A percentile compares a stretch with the other conserved stretches of the same genome.
These are phyloP conservation scores for Cuculus canorus DNA, from an alignment of 2,797 vertebrate species.

Conservation along the genomic window DNA sequence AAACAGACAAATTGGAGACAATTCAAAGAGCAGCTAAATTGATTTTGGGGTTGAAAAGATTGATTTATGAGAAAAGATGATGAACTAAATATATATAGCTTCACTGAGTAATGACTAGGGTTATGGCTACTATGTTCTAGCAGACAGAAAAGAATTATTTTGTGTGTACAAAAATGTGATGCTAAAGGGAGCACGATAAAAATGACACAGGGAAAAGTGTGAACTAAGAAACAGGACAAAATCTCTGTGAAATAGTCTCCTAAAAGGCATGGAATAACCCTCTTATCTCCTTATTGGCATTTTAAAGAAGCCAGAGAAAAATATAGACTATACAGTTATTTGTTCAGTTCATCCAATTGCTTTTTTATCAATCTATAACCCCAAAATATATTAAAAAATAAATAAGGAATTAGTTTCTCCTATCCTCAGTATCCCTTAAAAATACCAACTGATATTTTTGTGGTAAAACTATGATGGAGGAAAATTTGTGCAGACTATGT, in stretches of 20 bases:
- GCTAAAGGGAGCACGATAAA: not conserved
- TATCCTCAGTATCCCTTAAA: not conserved
- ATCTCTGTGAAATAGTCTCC: conserved; percentile 52
- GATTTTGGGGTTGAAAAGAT: conserved; percentile 47
- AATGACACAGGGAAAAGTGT: conserved; percentile 21
- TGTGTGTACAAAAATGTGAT: conserved; percentile 17
- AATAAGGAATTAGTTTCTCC: not conserved
- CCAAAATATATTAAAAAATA: not conserved
- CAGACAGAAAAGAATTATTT: conserved; percentile 42
- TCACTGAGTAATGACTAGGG: conserved; percentile 26
- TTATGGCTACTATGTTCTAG: conserved; percentile 3
- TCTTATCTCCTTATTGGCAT: not conserved
- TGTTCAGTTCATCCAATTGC: not conserved
- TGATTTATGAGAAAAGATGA: conserved; percentile 54
- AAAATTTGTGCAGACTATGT: not conserved
- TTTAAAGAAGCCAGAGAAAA: not conserved
- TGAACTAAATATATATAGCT: conserved; percentile 42
- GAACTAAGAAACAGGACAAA: conserved; percentile 34
- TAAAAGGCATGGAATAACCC: conserved; percentile 25
- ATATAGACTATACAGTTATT: not conserved
- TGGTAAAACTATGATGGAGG: not conserved
- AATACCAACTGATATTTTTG: not conserved
- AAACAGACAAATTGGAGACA: conserved; percentile 32
- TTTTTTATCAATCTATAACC: not conserved
- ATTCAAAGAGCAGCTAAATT: conserved; percentile 53